Conservation (phyloP, 2,888 invertebrate species). For the Lithophane leautieri region DNA sequence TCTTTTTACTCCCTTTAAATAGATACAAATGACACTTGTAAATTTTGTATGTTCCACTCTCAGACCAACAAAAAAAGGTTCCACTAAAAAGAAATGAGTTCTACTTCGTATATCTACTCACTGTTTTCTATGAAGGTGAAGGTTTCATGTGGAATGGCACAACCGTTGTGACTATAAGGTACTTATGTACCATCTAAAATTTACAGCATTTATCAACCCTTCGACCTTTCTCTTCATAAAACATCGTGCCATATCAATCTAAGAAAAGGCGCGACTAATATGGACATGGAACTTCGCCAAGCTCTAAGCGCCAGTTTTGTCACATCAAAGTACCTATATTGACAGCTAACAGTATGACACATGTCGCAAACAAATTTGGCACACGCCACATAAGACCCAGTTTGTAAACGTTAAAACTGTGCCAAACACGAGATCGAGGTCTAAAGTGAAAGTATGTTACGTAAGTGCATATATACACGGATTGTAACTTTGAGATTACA, state of each 20-base stretch:
- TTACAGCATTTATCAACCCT: background rate
- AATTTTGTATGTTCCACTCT: background rate
- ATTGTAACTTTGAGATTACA: constrained; percentile 42
- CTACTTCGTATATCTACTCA: background rate
- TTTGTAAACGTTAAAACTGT: constrained; percentile 45
- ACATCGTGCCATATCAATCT: background rate
- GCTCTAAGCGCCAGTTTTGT: constrained; percentile 6
- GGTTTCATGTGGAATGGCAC: background rate
- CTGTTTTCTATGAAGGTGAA: background rate
- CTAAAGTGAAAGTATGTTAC: constrained; percentile 58
- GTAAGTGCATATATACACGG: constrained; percentile 6
- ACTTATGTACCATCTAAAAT: background rate
- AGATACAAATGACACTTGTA: background rate
- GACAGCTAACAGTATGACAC: background rate
- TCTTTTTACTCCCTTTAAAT: too few species aligned
- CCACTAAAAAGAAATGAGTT: background rate
- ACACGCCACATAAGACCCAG: constrained; percentile 33
- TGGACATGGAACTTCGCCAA: constrained; percentile 27
- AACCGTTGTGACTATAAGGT: background rate
- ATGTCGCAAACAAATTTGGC: constrained; percentile 54
- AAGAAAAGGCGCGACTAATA: background rate
- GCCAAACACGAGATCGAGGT: constrained; percentile 58
- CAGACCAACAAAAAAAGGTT: too few species aligned
- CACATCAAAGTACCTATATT: constrained; percentile 20
- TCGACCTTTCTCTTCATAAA: background rate